Evolutionary conservation across 2,113 vertebrate species (phyloP), one percentile per base, ranked within the genome.

Genomic region (Manacus vitellinus): DNA sequence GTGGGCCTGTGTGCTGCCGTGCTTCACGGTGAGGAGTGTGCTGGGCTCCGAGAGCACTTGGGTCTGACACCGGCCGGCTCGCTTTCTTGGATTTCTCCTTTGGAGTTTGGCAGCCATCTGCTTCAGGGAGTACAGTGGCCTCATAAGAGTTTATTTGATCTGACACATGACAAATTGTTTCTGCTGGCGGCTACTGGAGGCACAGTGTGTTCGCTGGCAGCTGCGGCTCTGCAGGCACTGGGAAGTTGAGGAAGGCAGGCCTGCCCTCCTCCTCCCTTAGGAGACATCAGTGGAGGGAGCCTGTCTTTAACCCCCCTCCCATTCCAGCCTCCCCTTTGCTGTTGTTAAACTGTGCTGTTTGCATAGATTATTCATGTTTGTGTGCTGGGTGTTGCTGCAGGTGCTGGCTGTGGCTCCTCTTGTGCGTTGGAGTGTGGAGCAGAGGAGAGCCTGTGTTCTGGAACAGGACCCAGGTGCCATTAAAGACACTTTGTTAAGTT

Each of bases 111-210:
- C 96, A 94, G 92, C 92, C 28, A 12, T 92, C 96, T 94, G 96
- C 96, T 97, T 90, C 61, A 27, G 96, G 95, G 95, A 96, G 94
- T 56, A 13, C 68, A 51, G 83, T 39, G 91, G 94, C 72, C 95
- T 95, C 91, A 13, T 6, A 85, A 91, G 94, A 86, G 88, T 75
- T 96, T 78, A 97, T 96, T 86, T 91, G 95, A 92, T 96, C 83
- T 96, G 96, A 96, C 96, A 96, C 83, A 94, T 92, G 94, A 95
- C 96, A 96, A 96, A 93, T 95, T 92, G 96, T 94, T 96, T 96
- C 94, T 96, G 94, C 95, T 96, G 95, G 91, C 59, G 37, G 92
- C 56, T 84, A 75, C 92, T 94, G 33, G 17, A 94, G 75, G 73
- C 51, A 0, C 95, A 93, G 92, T 58, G 82, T 93, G 88, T 61